A percentile compares a stretch with the other conserved stretches of the same genome.
phyloP scores from a whole-genome alignment of 2,797 vertebrate species.

The Ctenosaura bakeri region DNA sequence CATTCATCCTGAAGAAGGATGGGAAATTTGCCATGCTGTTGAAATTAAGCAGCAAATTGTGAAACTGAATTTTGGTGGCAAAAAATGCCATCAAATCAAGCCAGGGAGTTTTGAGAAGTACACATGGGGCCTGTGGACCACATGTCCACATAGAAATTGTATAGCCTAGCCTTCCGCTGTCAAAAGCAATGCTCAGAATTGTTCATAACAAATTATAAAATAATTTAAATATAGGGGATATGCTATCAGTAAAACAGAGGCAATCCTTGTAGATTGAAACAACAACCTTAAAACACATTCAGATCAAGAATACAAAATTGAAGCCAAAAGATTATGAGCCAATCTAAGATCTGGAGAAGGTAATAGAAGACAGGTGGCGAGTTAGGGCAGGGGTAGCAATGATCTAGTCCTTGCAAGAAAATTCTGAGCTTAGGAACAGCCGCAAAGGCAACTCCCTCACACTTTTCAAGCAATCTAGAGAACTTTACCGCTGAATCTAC shows the following conservation, averaged over 20 bases:
- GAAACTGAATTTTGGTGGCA: neutral
- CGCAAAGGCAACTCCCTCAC: neutral
- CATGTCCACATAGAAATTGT: neutral
- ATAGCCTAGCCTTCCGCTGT: neutral
- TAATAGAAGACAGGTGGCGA: neutral
- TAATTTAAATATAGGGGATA: too few relatives aligned
- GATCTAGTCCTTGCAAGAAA: neutral
- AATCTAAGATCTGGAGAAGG: neutral
- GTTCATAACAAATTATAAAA: too few relatives aligned
- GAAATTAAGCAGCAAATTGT: neutral
- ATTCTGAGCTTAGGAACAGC: neutral
- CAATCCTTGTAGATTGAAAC: neutral
- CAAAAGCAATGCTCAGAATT: neutral
- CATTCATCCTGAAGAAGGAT: neutral
- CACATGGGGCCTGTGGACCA: neutral
- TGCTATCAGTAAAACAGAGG: neutral
- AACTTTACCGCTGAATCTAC: neutral
- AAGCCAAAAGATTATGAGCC: neutral
- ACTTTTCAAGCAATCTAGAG: neutral
- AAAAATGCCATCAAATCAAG: neutral
- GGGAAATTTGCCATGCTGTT: neutral
- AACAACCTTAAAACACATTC: neutral
- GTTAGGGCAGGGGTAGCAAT: neutral
- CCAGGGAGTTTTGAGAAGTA: neutral
- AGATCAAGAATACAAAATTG: neutral